phyloP scores from a whole-genome alignment of 1,140 invertebrate genomes.

The Cherax quadricarinatus region DNA sequence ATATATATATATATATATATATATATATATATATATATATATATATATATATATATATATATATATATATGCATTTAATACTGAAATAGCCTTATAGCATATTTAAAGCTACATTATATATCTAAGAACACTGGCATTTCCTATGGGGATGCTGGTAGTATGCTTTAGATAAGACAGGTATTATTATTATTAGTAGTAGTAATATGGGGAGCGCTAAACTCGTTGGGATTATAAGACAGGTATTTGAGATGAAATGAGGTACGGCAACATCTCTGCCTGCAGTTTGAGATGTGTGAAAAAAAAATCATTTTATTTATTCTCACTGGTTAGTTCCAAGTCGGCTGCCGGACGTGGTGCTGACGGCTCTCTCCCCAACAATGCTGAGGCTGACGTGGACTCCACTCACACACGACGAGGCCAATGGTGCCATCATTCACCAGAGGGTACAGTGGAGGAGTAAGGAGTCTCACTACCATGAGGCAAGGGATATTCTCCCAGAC shows the following conservation, averaged over 20 bases:
- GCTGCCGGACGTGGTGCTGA: background rate
- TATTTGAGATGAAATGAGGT: too few relatives aligned
- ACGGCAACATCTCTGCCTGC: too few relatives aligned
- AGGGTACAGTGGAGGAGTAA: slow-evolving; percentile 10
- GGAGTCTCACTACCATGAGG: background rate
- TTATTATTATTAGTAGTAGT: too few relatives aligned
- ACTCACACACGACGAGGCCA: background rate
- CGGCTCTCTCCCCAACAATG: slow-evolving; percentile 1
- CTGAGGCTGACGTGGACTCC: slow-evolving; percentile 5
- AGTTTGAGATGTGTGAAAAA: too few relatives aligned
- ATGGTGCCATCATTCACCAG: slow-evolving; percentile 1
- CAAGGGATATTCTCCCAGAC: background rate
- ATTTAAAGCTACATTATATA: too few relatives aligned
- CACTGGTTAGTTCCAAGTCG: background rate
- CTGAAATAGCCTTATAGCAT: background rate
- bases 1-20: slow-evolving; percentile 24
- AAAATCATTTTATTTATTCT: background rate
- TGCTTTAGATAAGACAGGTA: too few relatives aligned
- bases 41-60: slow-evolving; percentile 24
- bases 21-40: slow-evolving; percentile 24
- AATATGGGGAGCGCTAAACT: too few relatives aligned
- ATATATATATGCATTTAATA: background rate
- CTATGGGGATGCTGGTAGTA: too few relatives aligned
- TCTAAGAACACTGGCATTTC: too few relatives aligned
- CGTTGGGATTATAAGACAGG: too few relatives aligned